Base-by-base conservation (phyloP, 1,140 invertebrate species). In the Lineus longissimus region DNA sequence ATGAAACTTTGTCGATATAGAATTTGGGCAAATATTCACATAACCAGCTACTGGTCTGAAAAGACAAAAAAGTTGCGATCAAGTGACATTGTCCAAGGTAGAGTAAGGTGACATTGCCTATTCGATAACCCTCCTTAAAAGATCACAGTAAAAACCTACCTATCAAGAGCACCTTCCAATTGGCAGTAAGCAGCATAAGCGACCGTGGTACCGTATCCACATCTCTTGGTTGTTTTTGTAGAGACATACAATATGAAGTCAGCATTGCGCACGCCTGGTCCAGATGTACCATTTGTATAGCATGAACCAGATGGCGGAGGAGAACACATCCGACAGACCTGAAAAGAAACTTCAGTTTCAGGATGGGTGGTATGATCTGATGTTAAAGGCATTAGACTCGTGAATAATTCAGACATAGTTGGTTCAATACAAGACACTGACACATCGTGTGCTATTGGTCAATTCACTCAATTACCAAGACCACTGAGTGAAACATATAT, bases 141-240 rank as follows among this genome's bases (percentile, higher is more conserved):
- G n/a, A n/a, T n/a, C n/a, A n/a, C n/a, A n/a, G n/a, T n/a, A n/a
- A n/a, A n/a, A n/a, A n/a, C 33, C 82, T 81, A 93, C 91, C 93
- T 87, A 83, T 98, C 94, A 55, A 95, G 83, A 23, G 89, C 88
- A 1, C 89, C 87, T 81, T 99, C 97, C 80, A 97, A 94, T 79
- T 98, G 96, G 79, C 97, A 99, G 79, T 99, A 96, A 4, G 95
- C 95, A 15, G 97, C 97, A 83, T 98, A 99, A 0, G 96, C 96
- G 17, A 94, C 93, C 0, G 96, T 98, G 43, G 73, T 73, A 19
- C 76, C 79, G 68, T 93, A 90, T 55, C 89, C 86, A 82, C 96
- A 99, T 27, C 95, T 84, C 70, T 93, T 89, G 0, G 95, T 96
- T 74, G 95, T 88, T 74, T 94, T 87, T 0, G 96, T 94, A 17